Base-by-base conservation (phyloP, 1,140 invertebrate species). In the Drosophila nasuta region DNA sequence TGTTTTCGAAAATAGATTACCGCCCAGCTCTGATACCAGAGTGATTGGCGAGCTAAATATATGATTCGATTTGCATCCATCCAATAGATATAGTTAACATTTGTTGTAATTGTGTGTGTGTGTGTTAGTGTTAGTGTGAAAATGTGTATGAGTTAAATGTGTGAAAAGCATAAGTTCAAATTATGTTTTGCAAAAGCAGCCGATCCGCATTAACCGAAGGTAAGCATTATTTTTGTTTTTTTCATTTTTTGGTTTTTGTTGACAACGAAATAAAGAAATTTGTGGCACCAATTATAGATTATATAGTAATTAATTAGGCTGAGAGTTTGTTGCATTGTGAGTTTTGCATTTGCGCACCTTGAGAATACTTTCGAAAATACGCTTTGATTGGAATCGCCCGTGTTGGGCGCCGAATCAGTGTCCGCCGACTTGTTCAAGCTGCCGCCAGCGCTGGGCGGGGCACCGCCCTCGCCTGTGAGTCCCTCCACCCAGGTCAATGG, bases 401-500 rank as follows among this genome's bases (percentile, higher is more conserved):
- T 93, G 52, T 93, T 93, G 57, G 93, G 92, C 8, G 92, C 92
- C 56, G 92, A 93, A 49, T 93, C 92, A 33, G 81, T 76, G 75
- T 91, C 92, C 67, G 64, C 85, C 54, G 91, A 91, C 72, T 83
- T 92, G 71, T 71, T 91, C 17, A 92, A 62, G 56, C 91, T 86
- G 51, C 92, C 92, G 60, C 79, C 75, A 15, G 62, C 41, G 35
- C 76, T 70, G 13, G 95, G 94, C 72, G 94, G 70, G 17, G 72
- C 54, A 8, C 73, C 77, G 20, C 79, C 87, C 65, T 96, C 96
- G 30, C 96, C 95, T 1, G 96, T 95, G 15, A 97, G 93, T 15
- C 97, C 97, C 93, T 98, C 97, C 94, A 98, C 97, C 97, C 97
- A 98, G 1, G 97, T 96, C 49, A 98, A 93, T n/a, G 97, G 97